Evolutionary conservation across 2,113 vertebrate species (phyloP).

Genomic region (Maccullochella peelii): DNA sequence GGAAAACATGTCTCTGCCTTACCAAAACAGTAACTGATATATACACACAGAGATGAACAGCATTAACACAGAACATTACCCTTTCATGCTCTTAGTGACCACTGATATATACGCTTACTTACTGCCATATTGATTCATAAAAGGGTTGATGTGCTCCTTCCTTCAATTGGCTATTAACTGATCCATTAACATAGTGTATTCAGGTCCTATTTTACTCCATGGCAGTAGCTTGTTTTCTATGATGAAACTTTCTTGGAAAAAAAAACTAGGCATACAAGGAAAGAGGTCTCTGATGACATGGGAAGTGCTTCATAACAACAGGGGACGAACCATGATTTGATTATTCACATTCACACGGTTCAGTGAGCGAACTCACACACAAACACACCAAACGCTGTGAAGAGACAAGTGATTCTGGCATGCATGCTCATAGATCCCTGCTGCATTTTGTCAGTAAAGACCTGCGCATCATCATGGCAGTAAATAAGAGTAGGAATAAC

Average conservation of each 20-base stretch:
- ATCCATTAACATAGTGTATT: slow-evolving; percentile 53
- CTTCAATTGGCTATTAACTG: slow-evolving; percentile 43
- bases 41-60: background rate
- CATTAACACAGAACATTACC: background rate
- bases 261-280: background rate
- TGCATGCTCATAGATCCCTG: background rate
- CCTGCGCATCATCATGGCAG: slow-evolving; percentile 10
- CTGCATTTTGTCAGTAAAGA: slow-evolving; percentile 23
- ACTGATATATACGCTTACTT: slow-evolving; percentile 27
- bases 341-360: slow-evolving; percentile 19
- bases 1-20: background rate
- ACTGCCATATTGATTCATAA: slow-evolving; percentile 56
- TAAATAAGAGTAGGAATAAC: slow-evolving; percentile 62
- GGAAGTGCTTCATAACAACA: slow-evolving; percentile 9
- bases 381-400: background rate
- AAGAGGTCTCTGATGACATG: background rate
- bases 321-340: slow-evolving; percentile 16
- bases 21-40: background rate
- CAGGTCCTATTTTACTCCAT: slow-evolving; percentile 12
- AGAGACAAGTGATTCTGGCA: background rate
- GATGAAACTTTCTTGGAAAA: slow-evolving; percentile 4
- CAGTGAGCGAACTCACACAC: slow-evolving; percentile 4
- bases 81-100: slow-evolving; percentile 28
- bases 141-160: slow-evolving; percentile 30
- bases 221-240: slow-evolving; percentile 15